Percentiles rank a stretch among this genome's conserved stretches.
phyloP scores from a whole-genome alignment of 2,797 vertebrate genomes.

The Coregonus sp. region DNA sequence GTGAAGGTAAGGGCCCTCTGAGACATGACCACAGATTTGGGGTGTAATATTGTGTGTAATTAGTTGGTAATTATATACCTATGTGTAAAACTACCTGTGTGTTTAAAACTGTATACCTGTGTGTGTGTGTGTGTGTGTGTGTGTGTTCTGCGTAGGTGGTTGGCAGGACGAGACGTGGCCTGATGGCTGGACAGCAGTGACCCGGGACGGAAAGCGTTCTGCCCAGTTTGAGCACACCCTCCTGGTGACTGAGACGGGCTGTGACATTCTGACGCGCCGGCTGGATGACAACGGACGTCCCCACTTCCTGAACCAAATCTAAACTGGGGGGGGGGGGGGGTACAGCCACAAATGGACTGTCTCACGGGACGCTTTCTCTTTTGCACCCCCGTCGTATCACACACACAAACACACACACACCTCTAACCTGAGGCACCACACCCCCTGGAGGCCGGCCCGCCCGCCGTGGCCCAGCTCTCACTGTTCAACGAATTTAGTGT shows the following conservation, averaged over 20 bases:
- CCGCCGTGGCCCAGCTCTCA: constrained; percentile 38
- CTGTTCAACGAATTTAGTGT: constrained; percentile 61
- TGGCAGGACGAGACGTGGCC: constrained; percentile 99
- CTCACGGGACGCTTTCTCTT: constrained; percentile 29
- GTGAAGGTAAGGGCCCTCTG: constrained; percentile 86
- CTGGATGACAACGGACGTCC: constrained; percentile 85
- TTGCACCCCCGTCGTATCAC: constrained; percentile 35
- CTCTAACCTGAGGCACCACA: constrained; percentile 41
- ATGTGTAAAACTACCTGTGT: constrained; percentile 10
- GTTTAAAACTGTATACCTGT: not conserved
- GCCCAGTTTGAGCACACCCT: constrained; percentile 98
- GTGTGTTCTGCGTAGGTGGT: constrained; percentile 78
- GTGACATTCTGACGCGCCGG: constrained; percentile 91
- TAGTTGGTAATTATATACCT: not conserved
- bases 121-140: no score
- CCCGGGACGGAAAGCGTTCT: constrained; percentile 94
- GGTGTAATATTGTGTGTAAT: not conserved
- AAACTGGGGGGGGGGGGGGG: constrained; percentile 50
- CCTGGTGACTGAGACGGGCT: constrained; percentile 94
- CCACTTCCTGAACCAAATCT: constrained; percentile 90
- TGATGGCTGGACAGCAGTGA: constrained; percentile 97
- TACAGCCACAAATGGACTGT: constrained; percentile 54
- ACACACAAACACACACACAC: constrained; percentile 13
- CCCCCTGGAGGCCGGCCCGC: constrained; percentile 20
- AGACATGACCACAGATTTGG: not conserved